These are phyloP conservation scores for Arge pagana DNA, from an alignment of 2,888 invertebrate genomes.

Conservation along the genomic window DNA sequence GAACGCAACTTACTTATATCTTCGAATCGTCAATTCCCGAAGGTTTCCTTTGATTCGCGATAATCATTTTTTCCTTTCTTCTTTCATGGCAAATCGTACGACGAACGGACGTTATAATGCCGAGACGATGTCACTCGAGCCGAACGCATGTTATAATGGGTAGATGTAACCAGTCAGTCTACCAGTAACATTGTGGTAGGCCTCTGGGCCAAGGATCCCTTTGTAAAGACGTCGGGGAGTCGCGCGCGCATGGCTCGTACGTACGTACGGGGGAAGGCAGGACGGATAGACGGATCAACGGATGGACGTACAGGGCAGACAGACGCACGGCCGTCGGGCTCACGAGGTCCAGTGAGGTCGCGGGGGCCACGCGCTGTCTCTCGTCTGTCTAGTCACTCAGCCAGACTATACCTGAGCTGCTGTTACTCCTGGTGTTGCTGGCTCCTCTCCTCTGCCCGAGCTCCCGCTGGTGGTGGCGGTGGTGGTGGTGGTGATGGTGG, in stretches of 20 bases:
- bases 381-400: conserved; percentile 18
- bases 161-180: conserved; percentile 12
- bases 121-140: too few relatives aligned
- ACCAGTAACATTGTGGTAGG: conserved; percentile 40
- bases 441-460: neutral
- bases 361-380: conserved; percentile 17
- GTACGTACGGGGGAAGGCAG: neutral
- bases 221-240: conserved; percentile 9
- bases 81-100: too few relatives aligned
- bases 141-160: neutral
- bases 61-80: too few relatives aligned
- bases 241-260: neutral
- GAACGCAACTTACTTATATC: too few relatives aligned
- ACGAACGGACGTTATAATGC: too few relatives aligned
- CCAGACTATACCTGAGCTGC: conserved; percentile 19
- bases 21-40: too few relatives aligned
- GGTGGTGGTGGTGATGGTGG: conserved; percentile 11
- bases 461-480: conserved; percentile 4
- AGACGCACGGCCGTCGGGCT: neutral
- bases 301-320: conserved; percentile 6
- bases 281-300: conserved; percentile 2
- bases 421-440: conserved; percentile 4
- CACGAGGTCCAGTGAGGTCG: conserved; percentile 12
- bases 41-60: too few relatives aligned
- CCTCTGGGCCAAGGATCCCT: conserved; percentile 38